phyloP scores from a whole-genome alignment of 2,888 invertebrate genomes.

The Trachelus troglodyta region DNA sequence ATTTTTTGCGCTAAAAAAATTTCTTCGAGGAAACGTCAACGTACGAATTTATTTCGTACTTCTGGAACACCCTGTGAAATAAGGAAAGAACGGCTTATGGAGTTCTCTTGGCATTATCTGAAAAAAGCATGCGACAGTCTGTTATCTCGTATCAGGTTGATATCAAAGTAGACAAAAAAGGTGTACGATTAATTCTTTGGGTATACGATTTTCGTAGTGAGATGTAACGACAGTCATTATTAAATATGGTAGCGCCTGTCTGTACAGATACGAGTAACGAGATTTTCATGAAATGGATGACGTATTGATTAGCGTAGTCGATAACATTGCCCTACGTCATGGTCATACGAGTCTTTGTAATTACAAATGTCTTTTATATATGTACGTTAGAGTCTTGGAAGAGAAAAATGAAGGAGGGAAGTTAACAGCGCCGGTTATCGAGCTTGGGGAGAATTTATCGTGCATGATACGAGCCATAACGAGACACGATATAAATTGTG shows the following conservation, averaged over 20 bases:
- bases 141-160: conserved; percentile 3
- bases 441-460: too few relatives aligned
- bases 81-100: neutral
- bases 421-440: too few relatives aligned
- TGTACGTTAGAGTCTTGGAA: neutral
- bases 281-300: neutral
- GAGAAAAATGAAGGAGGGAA: neutral
- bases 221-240: neutral
- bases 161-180: neutral
- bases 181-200: neutral
- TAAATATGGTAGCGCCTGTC: neutral
- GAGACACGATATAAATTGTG: neutral
- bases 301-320: neutral
- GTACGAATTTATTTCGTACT: neutral
- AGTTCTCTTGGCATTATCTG: neutral
- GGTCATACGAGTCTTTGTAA: too few relatives aligned
- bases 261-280: neutral
- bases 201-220: neutral
- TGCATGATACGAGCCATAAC: too few relatives aligned
- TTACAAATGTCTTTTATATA: too few relatives aligned
- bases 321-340: neutral
- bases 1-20: too few relatives aligned
- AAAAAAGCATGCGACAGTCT: neutral
- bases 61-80: neutral
- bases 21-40: too few relatives aligned